Evolutionary conservation across 92 coral and sea anemone genomes (phyloP), one percentile per base, ranked within the genome.

Genomic region (Paragorgia papillata): DNA sequence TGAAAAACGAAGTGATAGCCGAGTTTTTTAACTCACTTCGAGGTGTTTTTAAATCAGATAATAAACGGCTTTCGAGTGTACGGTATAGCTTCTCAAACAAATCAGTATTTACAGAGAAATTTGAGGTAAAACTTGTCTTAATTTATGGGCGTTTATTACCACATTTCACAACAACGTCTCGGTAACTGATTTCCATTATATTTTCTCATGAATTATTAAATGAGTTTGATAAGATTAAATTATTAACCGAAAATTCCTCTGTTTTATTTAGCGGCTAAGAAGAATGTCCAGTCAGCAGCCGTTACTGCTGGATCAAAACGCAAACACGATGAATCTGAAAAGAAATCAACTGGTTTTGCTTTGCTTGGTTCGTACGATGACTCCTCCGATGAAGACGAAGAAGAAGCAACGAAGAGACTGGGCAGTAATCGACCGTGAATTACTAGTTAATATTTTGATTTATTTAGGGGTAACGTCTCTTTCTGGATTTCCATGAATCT

Each of bases 321-420:
- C 53, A 71, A 71, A 71, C 30, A 53, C 20, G 64, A 53, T 6
- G 63, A 71, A 71, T 15, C 64, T 30, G 78, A 71, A 15, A 71
- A 9, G 21, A 71, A 71, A 21, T 51, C 78, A 18, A 53, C 29
- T 55, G 78, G 78, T 18, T 3, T 71, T 31, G 78, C 78, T 5
- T 43, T 71, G 20, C 33, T 71, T 34, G 78, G 64, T 20, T 51
- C 62, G 13, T 71, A 71, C 57, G 78, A 71, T 37, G 78, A 55
- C 43, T 71, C 78, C 0, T 71, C 78, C 15, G 78, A 71, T 31
- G 78, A 71, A 31, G 78, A 71, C 10, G 57, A 71, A 3, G 53
- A 46, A 46, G 53, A 46, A 15, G 15, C 53, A 46, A 15, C 53
- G n/a, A 46, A 46, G 15, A 46, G 53, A 46, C 53, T 46, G 53